phyloP scores from a whole-genome alignment of 2,797 vertebrate genomes.

The Hoplostethus atlanticus region DNA sequence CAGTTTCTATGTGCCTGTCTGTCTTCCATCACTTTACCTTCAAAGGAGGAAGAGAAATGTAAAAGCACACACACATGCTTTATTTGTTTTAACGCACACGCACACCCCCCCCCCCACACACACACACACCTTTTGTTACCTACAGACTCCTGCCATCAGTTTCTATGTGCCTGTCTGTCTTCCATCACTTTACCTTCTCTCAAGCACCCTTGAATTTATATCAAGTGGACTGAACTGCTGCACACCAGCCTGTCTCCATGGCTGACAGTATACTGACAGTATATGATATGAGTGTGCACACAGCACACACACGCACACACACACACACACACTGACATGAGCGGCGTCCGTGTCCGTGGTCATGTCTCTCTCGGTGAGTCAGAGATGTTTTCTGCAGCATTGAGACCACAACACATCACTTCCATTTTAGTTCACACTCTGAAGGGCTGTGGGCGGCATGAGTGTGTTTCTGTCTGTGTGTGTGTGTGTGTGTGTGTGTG shows the following conservation, averaged over 20 bases:
- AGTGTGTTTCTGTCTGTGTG: conserved; percentile 14
- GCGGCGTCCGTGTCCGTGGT: conserved; percentile 45
- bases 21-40: conserved; percentile 23
- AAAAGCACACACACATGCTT: no score
- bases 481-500: conserved; percentile 1
- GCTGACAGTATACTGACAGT: conserved; percentile 5
- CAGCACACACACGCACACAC: conserved; percentile 20
- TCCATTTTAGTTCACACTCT: conserved; percentile 68
- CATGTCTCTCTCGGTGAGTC: conserved; percentile 60
- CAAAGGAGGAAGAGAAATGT: no score
- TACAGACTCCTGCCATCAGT: neutral
- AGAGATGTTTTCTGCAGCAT: conserved; percentile 48
- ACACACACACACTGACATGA: conserved; percentile 38
- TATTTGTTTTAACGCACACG: no score
- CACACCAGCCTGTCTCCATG: conserved; percentile 28
- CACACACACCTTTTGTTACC: no score
- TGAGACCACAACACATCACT: conserved; percentile 66
- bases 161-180: conserved; percentile 23
- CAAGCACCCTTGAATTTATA: conserved; percentile 16
- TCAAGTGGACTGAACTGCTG: conserved; percentile 9
- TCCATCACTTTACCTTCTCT: conserved; percentile 16
- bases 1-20: conserved; percentile 22
- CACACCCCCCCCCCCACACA: no score
- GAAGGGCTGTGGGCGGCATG: conserved; percentile 50
- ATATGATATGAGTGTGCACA: conserved; percentile 38